Conservation (phyloP, 1,140 invertebrate species). For the Tetragonula clypearis region DNA sequence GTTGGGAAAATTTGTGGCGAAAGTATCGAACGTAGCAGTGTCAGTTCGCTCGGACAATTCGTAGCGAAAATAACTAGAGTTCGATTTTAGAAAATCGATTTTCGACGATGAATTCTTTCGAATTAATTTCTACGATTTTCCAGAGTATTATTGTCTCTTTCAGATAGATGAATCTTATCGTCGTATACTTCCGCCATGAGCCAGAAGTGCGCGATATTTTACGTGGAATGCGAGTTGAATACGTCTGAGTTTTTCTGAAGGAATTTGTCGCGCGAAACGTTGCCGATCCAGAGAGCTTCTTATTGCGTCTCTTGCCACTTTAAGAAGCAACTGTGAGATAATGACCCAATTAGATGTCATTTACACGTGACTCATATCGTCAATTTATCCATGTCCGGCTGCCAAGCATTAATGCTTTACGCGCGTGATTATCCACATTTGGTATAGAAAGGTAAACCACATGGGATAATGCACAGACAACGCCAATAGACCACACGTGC, state of each 20-base stretch:
- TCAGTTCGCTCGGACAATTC: too few species aligned
- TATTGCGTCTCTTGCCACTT: constrained; percentile 51
- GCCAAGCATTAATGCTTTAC: constrained; percentile 63
- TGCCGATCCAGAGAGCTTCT: constrained; percentile 23
- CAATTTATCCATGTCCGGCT: constrained; percentile 72
- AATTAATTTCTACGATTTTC: too few species aligned
- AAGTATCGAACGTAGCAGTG: too few species aligned
- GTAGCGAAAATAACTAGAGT: too few species aligned
- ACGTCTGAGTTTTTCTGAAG: background rate
- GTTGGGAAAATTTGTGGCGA: background rate
- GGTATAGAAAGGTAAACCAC: constrained; percentile 57
- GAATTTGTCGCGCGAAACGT: constrained; percentile 4
- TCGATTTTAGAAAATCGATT: too few species aligned
- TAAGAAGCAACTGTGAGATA: constrained; percentile 69
- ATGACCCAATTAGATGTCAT: constrained; percentile 76
- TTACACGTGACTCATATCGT: constrained; percentile 74
- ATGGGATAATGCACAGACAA: background rate
- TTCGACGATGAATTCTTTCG: too few species aligned
- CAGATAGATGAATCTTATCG: too few species aligned
- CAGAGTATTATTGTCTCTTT: too few species aligned
- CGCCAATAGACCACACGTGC: background rate
- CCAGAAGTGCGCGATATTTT: background rate
- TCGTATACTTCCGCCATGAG: too few species aligned
- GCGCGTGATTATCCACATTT: constrained; percentile 54
- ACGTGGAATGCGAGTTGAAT: background rate